Evolutionary conservation across 2,888 invertebrate genomes (phyloP).

Genomic region (Stramonita haemastoma): DNA sequence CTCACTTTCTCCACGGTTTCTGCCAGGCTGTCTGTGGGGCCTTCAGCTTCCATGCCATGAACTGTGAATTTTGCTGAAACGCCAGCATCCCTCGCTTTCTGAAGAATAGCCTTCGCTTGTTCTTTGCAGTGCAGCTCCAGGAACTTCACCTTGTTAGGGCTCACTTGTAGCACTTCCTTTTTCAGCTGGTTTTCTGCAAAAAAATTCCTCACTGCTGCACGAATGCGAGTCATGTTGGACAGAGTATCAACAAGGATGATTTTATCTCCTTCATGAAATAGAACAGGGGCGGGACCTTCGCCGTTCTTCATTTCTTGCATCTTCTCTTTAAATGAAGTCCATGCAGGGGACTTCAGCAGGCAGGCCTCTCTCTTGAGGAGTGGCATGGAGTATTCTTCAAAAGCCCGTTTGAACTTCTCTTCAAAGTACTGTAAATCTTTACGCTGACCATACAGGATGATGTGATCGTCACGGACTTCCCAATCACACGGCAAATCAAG

Average conservation of each 20-base stretch:
- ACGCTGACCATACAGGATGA: not conserved
- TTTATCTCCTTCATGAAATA: not conserved
- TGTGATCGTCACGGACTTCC: constrained; percentile 8
- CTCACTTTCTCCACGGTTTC: not conserved
- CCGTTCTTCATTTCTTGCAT: not conserved
- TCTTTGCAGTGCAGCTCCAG: constrained; percentile 14
- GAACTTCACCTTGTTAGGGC: not conserved
- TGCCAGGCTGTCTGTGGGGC: constrained; percentile 3
- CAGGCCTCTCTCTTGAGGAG: not conserved
- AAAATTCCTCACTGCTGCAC: not conserved
- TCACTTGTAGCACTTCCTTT: not conserved
- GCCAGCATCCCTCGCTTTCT: constrained; percentile 8
- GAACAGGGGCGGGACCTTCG: not conserved
- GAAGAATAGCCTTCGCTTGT: not conserved
- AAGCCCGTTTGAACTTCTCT: not conserved
- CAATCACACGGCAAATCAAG: constrained; percentile 13
- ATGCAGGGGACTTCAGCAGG: not conserved
- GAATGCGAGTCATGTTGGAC: not conserved
- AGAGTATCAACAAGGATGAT: constrained; percentile 28
- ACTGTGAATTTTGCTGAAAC: constrained; percentile 16
- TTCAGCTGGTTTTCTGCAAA: constrained; percentile 23
- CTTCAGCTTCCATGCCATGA: constrained; percentile 3
- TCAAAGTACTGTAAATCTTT: not conserved
- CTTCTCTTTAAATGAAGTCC: constrained; percentile 11
- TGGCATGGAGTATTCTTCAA: not conserved